These are phyloP conservation scores for Calliopsis andreniformis DNA, from an alignment of 1,140 invertebrate species.

Conservation along the genomic window DNA sequence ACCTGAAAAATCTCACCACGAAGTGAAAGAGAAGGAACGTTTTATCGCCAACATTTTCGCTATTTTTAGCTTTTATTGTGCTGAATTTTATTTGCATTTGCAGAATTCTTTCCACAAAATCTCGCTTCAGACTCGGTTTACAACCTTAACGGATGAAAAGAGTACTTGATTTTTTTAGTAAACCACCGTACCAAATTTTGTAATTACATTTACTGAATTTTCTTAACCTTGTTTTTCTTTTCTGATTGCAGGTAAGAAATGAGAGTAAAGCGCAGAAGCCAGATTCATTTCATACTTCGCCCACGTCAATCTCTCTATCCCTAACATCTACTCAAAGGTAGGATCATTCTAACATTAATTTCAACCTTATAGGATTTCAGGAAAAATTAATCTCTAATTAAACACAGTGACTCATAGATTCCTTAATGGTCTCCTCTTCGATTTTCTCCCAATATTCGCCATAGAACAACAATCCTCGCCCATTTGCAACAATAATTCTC, in stretches of 20 bases:
- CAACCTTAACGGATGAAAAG: neutral
- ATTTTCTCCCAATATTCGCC: too few relatives aligned
- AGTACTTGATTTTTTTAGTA: too few relatives aligned
- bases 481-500: too few relatives aligned
- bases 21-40: neutral
- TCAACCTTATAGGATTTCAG: too few relatives aligned
- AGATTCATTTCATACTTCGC: neutral
- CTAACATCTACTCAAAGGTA: neutral
- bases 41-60: neutral
- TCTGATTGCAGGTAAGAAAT: constrained; percentile 15
- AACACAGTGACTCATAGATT: too few relatives aligned
- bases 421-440: too few relatives aligned
- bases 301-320: too few relatives aligned
- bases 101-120: neutral
- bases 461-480: too few relatives aligned
- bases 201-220: neutral
- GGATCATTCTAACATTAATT: neutral
- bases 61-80: constrained; percentile 24
- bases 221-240: neutral
- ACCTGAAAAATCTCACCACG: neutral
- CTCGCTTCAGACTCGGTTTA: too few relatives aligned
- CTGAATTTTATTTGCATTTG: neutral
- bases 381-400: too few relatives aligned
- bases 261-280: too few relatives aligned
- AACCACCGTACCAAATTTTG: too few relatives aligned